A percentile compares a stretch with the other conserved stretches of the same genome.
These are phyloP conservation scores for Rhynchomys soricoides DNA, from an alignment of 2,113 vertebrate genomes.

Conservation along the genomic window DNA sequence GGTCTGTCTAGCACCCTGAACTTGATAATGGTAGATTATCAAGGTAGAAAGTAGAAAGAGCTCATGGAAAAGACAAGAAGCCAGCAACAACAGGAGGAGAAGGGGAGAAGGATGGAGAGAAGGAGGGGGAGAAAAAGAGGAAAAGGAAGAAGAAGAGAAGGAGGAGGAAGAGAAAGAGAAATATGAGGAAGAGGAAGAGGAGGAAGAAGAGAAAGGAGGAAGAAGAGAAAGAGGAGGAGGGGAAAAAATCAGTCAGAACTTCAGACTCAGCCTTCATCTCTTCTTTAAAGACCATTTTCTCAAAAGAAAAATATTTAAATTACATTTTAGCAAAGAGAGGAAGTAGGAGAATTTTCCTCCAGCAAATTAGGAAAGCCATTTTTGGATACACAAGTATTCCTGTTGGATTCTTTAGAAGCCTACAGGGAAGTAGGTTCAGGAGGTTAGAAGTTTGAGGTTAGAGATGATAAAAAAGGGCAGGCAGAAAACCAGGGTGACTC, in stretches of 20 bases:
- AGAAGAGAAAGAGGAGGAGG: rapidly evolving
- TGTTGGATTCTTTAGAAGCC: neutral
- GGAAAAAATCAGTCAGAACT: neutral
- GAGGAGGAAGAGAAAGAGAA: rapidly evolving
- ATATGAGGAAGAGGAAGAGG: neutral
- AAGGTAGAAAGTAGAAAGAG: neutral
- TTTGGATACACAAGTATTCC: neutral
- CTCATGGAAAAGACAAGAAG: neutral
- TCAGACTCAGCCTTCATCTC: neutral
- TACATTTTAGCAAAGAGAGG: neutral
- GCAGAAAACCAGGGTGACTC: neutral
- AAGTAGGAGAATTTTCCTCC: neutral
- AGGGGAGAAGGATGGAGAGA: neutral
- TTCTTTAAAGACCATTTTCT: conserved; percentile 47
- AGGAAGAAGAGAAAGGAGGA: neutral
- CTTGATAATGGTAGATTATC: conserved; percentile 21
- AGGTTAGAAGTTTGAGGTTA: neutral
- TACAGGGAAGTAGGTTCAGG: rapidly evolving
- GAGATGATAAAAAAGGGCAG: neutral
- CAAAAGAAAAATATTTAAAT: neutral
- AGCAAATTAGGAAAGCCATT: neutral
- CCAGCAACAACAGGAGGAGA: neutral
- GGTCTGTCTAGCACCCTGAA: neutral
- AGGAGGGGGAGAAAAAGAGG: rapidly evolving
- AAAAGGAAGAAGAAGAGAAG: neutral